Conservation (phyloP, 1,140 invertebrate species). For the Pachypsylla venusta region DNA sequence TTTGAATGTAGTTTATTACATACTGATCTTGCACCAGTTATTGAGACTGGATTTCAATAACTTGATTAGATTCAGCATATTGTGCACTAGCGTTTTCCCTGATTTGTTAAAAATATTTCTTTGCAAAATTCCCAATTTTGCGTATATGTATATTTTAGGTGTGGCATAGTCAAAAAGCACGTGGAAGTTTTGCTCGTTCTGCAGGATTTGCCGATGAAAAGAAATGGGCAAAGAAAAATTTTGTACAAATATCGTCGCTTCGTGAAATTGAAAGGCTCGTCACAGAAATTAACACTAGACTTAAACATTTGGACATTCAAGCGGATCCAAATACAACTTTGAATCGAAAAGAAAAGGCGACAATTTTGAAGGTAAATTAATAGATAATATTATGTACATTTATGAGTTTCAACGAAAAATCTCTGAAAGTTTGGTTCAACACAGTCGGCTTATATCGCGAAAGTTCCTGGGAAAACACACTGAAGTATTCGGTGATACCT, state of each 20-base stretch:
- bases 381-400: no score
- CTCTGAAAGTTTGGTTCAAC: no score
- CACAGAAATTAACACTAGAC: conserved; percentile 45
- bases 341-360: background rate
- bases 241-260: conserved; percentile 53
- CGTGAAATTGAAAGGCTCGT: conserved; percentile 54
- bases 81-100: no score
- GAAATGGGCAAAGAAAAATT: conserved; percentile 54
- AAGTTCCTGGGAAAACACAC: no score
- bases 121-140: background rate
- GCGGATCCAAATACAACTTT: background rate
- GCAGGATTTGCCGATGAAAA: conserved; percentile 34
- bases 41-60: no score
- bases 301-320: conserved; percentile 27
- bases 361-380: no score
- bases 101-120: background rate
- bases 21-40: no score
- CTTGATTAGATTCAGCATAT: no score
- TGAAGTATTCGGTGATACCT: no score
- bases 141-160: conserved; percentile 14
- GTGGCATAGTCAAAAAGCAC: conserved; percentile 29
- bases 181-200: conserved; percentile 28
- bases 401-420: no score
- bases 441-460: no score
- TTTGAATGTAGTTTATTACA: no score